Conservation (phyloP, 2,888 invertebrate species). For the Glaucopsyche alexis region DNA sequence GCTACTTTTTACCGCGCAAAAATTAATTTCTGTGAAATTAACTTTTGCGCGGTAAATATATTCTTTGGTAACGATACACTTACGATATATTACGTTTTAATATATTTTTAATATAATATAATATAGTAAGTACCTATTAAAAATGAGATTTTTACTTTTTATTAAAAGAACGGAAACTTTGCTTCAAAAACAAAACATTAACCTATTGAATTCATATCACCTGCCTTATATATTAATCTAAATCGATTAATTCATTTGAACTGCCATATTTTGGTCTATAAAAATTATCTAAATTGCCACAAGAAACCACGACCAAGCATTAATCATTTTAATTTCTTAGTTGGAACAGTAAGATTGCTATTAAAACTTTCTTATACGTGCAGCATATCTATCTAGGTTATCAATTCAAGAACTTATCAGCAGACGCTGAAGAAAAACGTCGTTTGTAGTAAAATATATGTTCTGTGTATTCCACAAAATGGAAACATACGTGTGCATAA, state of each 20-base stretch:
- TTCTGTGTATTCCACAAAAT: conserved; percentile 15
- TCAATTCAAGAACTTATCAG: background rate
- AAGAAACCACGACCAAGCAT: background rate
- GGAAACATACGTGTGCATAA: conserved; percentile 28
- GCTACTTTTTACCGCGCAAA: too few species aligned
- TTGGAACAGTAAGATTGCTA: background rate
- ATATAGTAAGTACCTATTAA: too few species aligned
- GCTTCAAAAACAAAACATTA: too few species aligned
- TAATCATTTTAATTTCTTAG: background rate
- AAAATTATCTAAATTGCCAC: background rate
- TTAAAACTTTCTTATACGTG: conserved; percentile 18
- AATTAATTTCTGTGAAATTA: too few species aligned
- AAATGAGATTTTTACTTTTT: too few species aligned
- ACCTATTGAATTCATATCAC: too few species aligned
- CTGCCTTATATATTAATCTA: too few species aligned
- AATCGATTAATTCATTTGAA: too few species aligned
- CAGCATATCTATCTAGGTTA: conserved; percentile 22
- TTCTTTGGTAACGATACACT: background rate
- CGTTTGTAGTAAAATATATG: background rate
- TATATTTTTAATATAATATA: conserved; percentile 1
- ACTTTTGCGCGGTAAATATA: too few species aligned
- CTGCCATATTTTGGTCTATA: background rate
- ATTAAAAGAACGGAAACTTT: too few species aligned
- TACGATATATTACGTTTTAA: background rate
- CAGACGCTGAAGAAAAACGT: background rate